These are phyloP conservation scores for Rutilus rutilus DNA, from an alignment of 2,113 vertebrate species.

Conservation along the genomic window DNA sequence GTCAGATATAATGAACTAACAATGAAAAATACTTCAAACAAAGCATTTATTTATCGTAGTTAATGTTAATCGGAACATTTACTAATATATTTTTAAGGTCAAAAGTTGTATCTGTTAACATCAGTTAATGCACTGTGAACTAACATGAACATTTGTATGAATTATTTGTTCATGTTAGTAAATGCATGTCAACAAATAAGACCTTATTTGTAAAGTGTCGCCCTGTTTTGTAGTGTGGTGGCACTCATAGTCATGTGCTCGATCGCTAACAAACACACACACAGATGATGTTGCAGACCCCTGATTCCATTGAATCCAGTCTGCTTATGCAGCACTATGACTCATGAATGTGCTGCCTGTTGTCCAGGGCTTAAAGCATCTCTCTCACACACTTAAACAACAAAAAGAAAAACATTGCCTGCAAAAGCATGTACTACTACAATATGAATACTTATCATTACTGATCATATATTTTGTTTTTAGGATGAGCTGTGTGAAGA, in stretches of 20 bases:
- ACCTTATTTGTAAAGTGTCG: no score
- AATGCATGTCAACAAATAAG: no score
- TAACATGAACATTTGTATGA: no score
- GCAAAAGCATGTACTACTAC: not conserved
- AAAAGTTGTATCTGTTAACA: no score
- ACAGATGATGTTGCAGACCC: conserved; percentile 21
- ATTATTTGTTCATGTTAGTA: no score
- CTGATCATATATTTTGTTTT: not conserved
- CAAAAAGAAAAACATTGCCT: not conserved
- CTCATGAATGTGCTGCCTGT: conserved; percentile 54
- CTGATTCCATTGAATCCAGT: conserved; percentile 36
- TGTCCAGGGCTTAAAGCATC: conserved; percentile 34
- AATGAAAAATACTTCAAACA: no score
- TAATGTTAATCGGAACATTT: no score
- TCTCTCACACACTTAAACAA: not conserved
- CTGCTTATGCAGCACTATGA: conserved; percentile 52
- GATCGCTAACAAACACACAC: conserved; percentile 20
- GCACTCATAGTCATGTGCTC: conserved; percentile 12
- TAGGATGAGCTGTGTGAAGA: conserved; percentile 72
- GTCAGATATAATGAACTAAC: not conserved
- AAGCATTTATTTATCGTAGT: no score
- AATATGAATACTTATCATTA: not conserved
- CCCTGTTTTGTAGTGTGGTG: not conserved
- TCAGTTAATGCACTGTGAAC: no score
- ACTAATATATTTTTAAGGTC: no score